A percentile compares a stretch with the other conserved stretches of the same genome.
These are phyloP conservation scores for Nannospalax galili DNA, from an alignment of 2,113 vertebrate genomes.

Conservation along the genomic window DNA sequence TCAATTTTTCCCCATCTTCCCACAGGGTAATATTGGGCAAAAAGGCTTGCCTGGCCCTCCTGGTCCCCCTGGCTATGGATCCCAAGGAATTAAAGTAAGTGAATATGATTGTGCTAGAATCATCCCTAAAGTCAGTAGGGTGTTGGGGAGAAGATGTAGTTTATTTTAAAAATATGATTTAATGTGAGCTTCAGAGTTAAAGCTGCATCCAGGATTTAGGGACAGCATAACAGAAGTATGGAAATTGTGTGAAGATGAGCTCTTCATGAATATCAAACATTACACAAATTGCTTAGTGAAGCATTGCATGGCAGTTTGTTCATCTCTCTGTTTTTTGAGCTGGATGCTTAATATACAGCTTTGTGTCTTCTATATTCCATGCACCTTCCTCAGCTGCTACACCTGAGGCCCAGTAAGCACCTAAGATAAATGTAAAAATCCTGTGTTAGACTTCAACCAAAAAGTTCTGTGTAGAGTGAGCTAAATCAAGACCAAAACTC, in stretches of 20 bases:
- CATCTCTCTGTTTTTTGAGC: background rate
- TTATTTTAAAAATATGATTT: background rate
- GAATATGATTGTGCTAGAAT: background rate
- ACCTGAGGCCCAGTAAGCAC: background rate
- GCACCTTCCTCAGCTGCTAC: background rate
- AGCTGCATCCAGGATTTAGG: background rate
- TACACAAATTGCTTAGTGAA: background rate
- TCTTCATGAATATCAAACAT: background rate
- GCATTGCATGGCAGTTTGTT: background rate
- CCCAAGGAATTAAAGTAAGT: slow-evolving; percentile 92
- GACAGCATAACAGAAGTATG: background rate
- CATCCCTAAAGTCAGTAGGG: background rate
- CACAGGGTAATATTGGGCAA: slow-evolving; percentile 87
- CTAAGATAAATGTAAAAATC: slow-evolving; percentile 1
- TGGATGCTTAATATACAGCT: background rate
- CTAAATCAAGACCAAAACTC: slow-evolving; percentile 19
- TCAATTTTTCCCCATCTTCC: background rate
- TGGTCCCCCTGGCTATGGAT: slow-evolving; percentile 86
- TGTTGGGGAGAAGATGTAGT: background rate
- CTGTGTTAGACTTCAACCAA: background rate
- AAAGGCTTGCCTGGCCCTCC: slow-evolving; percentile 85
- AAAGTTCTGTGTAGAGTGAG: background rate
- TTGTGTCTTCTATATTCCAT: background rate
- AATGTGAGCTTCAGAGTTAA: background rate
- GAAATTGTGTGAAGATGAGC: background rate